phyloP scores from a whole-genome alignment of 2,113 vertebrate species.

The Hippocampus mohnikei region DNA sequence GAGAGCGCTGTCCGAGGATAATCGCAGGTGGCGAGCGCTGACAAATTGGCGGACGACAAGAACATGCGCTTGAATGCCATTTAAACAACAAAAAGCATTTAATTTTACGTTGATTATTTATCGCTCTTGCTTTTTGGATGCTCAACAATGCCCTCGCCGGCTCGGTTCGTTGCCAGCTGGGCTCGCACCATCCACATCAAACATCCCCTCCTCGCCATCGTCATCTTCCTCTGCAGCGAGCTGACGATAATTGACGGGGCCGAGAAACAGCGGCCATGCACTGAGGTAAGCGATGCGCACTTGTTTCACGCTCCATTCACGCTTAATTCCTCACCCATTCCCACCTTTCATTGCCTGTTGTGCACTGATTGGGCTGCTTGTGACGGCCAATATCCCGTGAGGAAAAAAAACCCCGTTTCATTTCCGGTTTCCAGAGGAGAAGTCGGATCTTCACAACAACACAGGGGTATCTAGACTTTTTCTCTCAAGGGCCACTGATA shows the following conservation, averaged over 20 bases:
- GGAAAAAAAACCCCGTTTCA: not conserved
- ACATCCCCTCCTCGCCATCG: not conserved
- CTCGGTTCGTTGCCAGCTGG: conserved; percentile 49
- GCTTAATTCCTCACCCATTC: not conserved
- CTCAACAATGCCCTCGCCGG: conserved; percentile 53
- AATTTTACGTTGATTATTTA: not conserved
- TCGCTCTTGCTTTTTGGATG: conserved; percentile 10
- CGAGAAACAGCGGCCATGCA: conserved; percentile 50
- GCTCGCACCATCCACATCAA: conserved; percentile 23
- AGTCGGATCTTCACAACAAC: not conserved
- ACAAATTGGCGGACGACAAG: conserved; percentile 22
- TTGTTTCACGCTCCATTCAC: not conserved
- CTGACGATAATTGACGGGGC: conserved; percentile 43
- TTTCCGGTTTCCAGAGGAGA: not conserved
- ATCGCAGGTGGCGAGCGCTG: conserved; percentile 58
- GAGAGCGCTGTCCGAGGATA: conserved; percentile 43
- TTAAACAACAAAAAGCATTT: not conserved
- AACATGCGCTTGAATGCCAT: not conserved
- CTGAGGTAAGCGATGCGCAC: conserved; percentile 57
- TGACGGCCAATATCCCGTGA: not conserved
- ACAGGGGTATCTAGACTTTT: not conserved
- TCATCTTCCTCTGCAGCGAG: conserved; percentile 55
- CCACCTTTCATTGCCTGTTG: not conserved
- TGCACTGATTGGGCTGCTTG: not conserved
- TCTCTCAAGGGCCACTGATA: not conserved